Evolutionary conservation across 2,797 vertebrate species (phyloP), one percentile per base, ranked within the genome.

Genomic region (Muscicapa striata): DNA sequence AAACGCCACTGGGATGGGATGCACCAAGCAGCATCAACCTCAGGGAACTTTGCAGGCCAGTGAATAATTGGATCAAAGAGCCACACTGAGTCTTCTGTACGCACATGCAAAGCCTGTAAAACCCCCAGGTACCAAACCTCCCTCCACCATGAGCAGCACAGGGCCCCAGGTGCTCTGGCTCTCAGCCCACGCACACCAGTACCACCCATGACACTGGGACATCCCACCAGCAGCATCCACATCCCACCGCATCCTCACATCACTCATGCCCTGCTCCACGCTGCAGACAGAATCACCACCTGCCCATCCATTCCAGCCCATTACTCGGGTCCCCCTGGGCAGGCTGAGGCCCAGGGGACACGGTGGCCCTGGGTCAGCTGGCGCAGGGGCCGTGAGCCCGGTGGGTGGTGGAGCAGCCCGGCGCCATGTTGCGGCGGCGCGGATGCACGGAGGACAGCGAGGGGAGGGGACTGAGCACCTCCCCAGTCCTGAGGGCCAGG

Each of bases 391-490:
- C 1, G 0, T 1, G 2, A 0, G 76, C 51, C 27, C 1, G 0
- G 32, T 40, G 92, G 90, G 77, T 54, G 85, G 77, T 23, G 6
- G 52, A 93, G 19, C 11, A 20, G 38, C 82, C 66, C 22, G 93
- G 91, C 91, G 95, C 97, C 96, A 97, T 97, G 95, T 96, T 97
- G 96, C 96, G 54, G 96, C 54, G 70, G 79, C 7, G 9, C 9
- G 52, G 91, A 78, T 9, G 94, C 95, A 95, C 96, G 93, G 87
- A 94, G 87, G 48, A 91, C 77, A 36, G 77, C 4, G 1, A 83
- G 89, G 95, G 93, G 95, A 94, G 95, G 92, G 68, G 76, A 95
- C 79, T 85, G 70, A 75, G 62, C 84, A 85, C 62, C 90, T 77
- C 88, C 64, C 34, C 2, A 1, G 54, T 88, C 40, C 88, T 38